These are phyloP conservation scores for Catostylus mosaicus DNA, from an alignment of 30 jellyfish, hydroid and myxozoan species.

Conservation along the genomic window DNA sequence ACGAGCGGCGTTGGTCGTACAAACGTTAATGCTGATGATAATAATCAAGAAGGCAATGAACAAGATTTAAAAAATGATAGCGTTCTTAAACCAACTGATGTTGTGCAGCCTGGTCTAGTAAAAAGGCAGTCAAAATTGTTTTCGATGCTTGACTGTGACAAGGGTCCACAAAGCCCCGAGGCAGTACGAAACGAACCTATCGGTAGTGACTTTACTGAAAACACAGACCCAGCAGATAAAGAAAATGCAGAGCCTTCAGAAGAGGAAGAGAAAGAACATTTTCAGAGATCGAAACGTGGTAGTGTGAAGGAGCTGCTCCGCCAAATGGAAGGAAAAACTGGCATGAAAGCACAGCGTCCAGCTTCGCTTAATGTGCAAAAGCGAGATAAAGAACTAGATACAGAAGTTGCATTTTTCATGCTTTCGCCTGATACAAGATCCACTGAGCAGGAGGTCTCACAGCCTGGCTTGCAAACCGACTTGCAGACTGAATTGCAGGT, in stretches of 20 bases:
- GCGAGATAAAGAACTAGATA: slow-evolving; percentile 12
- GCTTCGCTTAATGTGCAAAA: neutral
- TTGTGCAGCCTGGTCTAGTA: slow-evolving; percentile 53
- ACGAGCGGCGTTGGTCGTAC: neutral
- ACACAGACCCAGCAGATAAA: too few relatives aligned
- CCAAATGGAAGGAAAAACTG: slow-evolving; percentile 25
- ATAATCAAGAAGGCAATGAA: neutral
- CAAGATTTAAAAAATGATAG: neutral
- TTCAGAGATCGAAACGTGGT: slow-evolving; percentile 18
- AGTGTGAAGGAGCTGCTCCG: slow-evolving; percentile 44
- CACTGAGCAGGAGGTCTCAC: neutral
- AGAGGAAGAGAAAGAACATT: slow-evolving; percentile 4
- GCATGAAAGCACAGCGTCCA: neutral
- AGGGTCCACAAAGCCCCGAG: neutral
- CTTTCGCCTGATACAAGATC: neutral
- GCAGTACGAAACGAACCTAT: neutral
- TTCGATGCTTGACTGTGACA: slow-evolving; percentile 11
- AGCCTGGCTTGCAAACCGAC: neutral
- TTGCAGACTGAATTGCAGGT: neutral
- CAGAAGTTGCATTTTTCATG: slow-evolving; percentile 15
- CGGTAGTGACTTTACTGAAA: too few relatives aligned
- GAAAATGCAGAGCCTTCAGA: neutral
- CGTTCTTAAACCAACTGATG: neutral
- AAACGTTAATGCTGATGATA: neutral
- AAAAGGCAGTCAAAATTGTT: slow-evolving; percentile 38